These are phyloP conservation scores for Amia ocellicauda DNA, from an alignment of 2,113 vertebrate species.

Conservation along the genomic window DNA sequence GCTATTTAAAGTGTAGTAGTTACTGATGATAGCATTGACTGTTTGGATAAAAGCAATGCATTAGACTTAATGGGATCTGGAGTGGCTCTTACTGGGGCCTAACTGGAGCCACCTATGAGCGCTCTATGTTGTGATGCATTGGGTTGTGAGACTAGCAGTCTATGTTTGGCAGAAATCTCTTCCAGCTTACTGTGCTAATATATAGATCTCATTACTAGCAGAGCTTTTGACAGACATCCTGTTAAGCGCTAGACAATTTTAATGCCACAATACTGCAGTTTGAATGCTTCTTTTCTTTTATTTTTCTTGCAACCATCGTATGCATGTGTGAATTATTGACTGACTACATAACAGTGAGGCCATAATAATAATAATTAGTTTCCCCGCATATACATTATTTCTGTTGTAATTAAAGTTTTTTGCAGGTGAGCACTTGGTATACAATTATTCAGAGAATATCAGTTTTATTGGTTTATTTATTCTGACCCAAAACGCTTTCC, in stretches of 20 bases:
- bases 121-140: not conserved
- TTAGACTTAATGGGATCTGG: constrained; percentile 26
- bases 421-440: too few species aligned
- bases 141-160: not conserved
- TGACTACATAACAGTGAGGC: too few species aligned
- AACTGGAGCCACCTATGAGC: constrained; percentile 11
- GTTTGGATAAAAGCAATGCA: constrained; percentile 1
- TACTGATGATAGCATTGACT: constrained; percentile 13
- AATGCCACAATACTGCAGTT: constrained; percentile 3
- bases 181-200: constrained; percentile 6
- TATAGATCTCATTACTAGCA: constrained; percentile 7
- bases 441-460: too few species aligned
- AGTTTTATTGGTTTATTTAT: too few species aligned
- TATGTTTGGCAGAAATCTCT: not conserved
- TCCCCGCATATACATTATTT: too few species aligned
- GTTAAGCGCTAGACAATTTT: not conserved
- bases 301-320: too few species aligned
- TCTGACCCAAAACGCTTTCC: too few species aligned
- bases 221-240: constrained; percentile 16
- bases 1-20: constrained; percentile 29
- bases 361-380: too few species aligned
- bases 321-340: too few species aligned
- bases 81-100: constrained; percentile 25
- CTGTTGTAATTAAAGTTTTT: too few species aligned
- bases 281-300: too few species aligned